These are phyloP conservation scores for Ormyrus labotus DNA, from an alignment of 2,888 invertebrate species.

Conservation along the genomic window DNA sequence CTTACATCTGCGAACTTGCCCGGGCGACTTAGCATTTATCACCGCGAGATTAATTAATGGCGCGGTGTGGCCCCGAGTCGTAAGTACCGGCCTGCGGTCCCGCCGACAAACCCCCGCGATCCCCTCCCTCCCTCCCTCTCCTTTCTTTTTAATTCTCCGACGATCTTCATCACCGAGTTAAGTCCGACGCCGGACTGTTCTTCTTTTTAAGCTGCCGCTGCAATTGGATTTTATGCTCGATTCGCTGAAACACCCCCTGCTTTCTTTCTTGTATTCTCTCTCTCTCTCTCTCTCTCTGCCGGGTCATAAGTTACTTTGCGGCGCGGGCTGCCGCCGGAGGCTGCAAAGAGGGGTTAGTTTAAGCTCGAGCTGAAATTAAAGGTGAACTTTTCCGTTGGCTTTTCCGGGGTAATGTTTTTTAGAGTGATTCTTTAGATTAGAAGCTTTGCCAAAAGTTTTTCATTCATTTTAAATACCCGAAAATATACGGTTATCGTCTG, in stretches of 20 bases:
- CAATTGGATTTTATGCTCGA: constrained; percentile 18
- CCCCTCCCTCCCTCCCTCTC: not conserved
- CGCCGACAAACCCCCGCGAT: not conserved
- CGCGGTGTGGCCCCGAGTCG: constrained; percentile 50
- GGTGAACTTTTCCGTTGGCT: not conserved
- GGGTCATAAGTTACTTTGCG: constrained; percentile 1
- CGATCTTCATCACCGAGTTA: constrained; percentile 2
- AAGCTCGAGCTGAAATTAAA: not conserved
- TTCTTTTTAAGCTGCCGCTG: constrained; percentile 15
- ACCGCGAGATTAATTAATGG: constrained; percentile 71
- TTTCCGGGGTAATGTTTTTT: no score
- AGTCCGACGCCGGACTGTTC: not conserved
- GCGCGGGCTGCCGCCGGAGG: not conserved
- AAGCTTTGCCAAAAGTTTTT: no score
- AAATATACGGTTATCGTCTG: no score
- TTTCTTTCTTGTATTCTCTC: constrained; percentile 7
- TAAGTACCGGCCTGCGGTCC: constrained; percentile 53
- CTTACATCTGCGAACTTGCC: constrained; percentile 67
- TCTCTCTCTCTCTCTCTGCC: not conserved
- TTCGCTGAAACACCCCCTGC: constrained; percentile 9
- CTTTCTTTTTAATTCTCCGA: constrained; percentile 8
- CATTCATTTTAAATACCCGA: no score
- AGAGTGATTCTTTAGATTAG: no score
- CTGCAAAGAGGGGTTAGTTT: not conserved
- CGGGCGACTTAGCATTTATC: constrained; percentile 71